These are phyloP conservation scores for Meliscaeva auricollis DNA, from an alignment of 2,888 invertebrate genomes.

Conservation along the genomic window DNA sequence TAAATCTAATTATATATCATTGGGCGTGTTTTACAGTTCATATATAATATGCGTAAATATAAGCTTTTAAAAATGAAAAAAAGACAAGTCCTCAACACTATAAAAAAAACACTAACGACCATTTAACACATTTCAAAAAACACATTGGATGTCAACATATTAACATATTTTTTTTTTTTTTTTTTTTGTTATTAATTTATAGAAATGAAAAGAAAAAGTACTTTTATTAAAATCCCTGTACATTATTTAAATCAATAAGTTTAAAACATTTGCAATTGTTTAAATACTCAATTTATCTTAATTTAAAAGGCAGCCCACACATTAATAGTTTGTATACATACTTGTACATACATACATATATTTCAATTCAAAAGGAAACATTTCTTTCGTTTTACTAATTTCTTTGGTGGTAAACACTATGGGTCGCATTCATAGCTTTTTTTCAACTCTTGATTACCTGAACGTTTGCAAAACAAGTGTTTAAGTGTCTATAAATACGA, in stretches of 20 bases:
- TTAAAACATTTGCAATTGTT: constrained; percentile 18
- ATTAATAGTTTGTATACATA: constrained; percentile 9
- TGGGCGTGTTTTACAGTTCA: constrained; percentile 67
- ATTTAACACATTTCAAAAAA: constrained; percentile 23
- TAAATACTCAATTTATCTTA: constrained; percentile 10
- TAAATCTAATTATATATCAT: constrained; percentile 36
- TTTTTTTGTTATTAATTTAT: neutral
- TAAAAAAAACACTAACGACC: constrained; percentile 34
- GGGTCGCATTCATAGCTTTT: too few species aligned
- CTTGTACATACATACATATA: constrained; percentile 22
- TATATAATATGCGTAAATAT: neutral
- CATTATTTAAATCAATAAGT: constrained; percentile 37
- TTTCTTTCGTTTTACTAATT: constrained; percentile 5
- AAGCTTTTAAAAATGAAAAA: constrained; percentile 26
- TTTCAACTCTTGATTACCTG: too few species aligned
- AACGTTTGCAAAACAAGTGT: too few species aligned
- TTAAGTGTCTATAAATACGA: too few species aligned
- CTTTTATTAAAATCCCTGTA: constrained; percentile 68
- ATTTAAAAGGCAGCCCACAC: constrained; percentile 51
- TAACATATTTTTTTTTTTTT: neutral
- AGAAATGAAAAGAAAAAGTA: neutral
- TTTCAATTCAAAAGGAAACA: constrained; percentile 49
- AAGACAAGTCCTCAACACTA: constrained; percentile 12
- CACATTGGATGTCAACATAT: neutral
- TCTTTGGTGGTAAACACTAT: constrained; percentile 70